These are phyloP conservation scores for Ernsta delagoae DNA, from an alignment of 2,888 invertebrate genomes.

Conservation along the genomic window DNA sequence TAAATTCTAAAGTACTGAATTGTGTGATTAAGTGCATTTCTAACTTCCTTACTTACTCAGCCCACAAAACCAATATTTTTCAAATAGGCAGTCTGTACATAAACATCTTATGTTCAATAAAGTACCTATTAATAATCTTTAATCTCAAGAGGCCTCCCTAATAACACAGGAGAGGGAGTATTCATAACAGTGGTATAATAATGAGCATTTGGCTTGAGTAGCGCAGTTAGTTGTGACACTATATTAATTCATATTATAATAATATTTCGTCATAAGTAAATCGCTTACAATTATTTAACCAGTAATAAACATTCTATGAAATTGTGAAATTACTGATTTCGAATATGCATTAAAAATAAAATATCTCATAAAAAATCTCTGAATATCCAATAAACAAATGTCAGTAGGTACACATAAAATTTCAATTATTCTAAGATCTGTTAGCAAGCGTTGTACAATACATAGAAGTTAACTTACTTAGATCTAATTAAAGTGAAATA, in stretches of 20 bases:
- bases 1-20: background rate
- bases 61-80: background rate
- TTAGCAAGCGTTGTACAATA: conserved; percentile 23
- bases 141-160: conserved; percentile 1
- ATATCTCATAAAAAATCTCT: conserved; percentile 28
- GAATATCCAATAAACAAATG: conserved; percentile 19
- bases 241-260: background rate
- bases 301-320: conserved; percentile 5
- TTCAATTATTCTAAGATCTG: conserved; percentile 21
- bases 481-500: conserved; percentile 26
- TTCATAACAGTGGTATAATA: conserved; percentile 1
- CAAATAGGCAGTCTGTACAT: background rate
- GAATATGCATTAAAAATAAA: conserved; percentile 21
- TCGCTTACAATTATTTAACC: conserved; percentile 1
- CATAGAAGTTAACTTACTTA: conserved; percentile 22
- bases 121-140: background rate
- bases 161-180: conserved; percentile 5
- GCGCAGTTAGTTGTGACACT: conserved; percentile 8
- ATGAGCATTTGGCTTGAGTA: conserved; percentile 9
- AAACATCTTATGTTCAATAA: background rate
- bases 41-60: background rate
- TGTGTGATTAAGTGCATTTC: conserved; percentile 1
- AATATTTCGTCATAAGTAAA: background rate
- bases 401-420: conserved; percentile 15
- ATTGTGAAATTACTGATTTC: background rate